phyloP scores from a whole-genome alignment of 2,113 vertebrate species.

The Butorides virescens region DNA sequence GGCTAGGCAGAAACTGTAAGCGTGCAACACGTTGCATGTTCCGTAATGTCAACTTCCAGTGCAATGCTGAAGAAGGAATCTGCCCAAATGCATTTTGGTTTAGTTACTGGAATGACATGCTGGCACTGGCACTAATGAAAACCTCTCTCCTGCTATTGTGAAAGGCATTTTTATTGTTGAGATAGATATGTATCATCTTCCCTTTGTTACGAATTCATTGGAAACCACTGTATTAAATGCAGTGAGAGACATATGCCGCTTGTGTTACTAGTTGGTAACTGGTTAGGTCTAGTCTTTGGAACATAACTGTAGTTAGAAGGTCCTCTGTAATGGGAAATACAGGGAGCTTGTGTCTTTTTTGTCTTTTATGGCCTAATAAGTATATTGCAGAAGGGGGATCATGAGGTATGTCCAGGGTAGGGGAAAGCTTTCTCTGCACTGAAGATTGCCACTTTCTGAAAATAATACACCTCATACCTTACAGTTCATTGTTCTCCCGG shows the following conservation, averaged over 20 bases:
- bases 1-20: neutral
- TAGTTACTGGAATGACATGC: neutral
- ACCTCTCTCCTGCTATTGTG: neutral
- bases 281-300: neutral
- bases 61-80: neutral
- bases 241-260: neutral
- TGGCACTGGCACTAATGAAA: neutral
- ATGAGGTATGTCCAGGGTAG: neutral
- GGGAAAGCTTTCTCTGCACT: neutral
- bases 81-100: neutral
- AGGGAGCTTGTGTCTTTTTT: neutral
- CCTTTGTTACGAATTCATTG: neutral
- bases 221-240: neutral
- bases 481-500: conserved; percentile 85
- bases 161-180: neutral
- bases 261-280: fast-evolving
- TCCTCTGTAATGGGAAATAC: neutral
- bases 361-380: neutral
- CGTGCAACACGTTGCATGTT: fast-evolving
- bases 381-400: neutral
- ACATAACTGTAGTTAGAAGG: neutral
- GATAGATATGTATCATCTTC: neutral
- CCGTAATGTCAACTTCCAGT: neutral
- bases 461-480: neutral
- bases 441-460: neutral